A percentile compares a stretch with the other conserved stretches of the same genome.
phyloP scores from a whole-genome alignment of 2,797 vertebrate genomes.

The Heterohyrax brucei region DNA sequence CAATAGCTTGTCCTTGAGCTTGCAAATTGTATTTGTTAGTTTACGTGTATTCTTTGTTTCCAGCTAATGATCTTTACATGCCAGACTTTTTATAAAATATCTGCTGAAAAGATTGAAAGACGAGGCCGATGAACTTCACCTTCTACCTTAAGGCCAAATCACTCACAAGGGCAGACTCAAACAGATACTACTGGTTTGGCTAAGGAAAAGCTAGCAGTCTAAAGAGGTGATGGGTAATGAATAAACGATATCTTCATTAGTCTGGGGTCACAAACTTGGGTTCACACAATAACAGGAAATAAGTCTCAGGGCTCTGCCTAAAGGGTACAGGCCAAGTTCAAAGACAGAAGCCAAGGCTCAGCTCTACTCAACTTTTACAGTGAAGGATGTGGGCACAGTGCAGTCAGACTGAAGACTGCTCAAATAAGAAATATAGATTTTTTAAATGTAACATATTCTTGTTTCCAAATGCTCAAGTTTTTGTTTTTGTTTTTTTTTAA shows the following conservation, averaged over 20 bases:
- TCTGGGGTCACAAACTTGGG: neutral
- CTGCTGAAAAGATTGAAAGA: neutral
- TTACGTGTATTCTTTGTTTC: slow-evolving; percentile 7
- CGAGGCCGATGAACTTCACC: neutral
- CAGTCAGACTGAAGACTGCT: neutral
- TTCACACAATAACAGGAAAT: neutral
- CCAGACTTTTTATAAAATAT: neutral
- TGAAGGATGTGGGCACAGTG: neutral
- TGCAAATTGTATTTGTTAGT: neutral
- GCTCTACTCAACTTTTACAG: neutral
- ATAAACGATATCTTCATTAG: neutral
- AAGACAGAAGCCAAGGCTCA: neutral
- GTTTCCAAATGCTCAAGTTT: neutral
- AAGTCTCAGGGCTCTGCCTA: neutral
- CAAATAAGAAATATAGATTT: neutral
- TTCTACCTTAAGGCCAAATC: neutral
- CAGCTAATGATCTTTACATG: neutral
- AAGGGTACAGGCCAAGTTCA: neutral
- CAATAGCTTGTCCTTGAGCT: neutral
- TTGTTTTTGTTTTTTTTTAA: neutral
- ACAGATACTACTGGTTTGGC: rapidly evolving
- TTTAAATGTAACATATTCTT: neutral
- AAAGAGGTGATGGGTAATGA: neutral
- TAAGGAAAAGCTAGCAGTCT: neutral
- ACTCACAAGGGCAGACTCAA: neutral